Percentiles rank a stretch among this genome's conserved stretches.
Conservation (phyloP, 2,113 vertebrate species). For the Scalopus aquaticus region DNA sequence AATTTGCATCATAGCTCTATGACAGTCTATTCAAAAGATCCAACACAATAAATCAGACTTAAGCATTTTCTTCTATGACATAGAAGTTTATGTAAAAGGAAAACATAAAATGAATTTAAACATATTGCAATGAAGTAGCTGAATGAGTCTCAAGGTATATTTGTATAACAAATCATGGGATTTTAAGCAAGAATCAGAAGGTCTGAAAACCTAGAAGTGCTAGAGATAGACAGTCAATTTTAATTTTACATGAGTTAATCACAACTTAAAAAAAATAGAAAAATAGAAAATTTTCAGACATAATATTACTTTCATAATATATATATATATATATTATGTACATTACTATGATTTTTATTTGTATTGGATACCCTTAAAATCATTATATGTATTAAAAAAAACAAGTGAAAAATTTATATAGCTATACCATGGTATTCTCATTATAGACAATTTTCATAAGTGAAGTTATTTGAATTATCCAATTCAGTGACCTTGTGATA, state of each 20-base stretch:
- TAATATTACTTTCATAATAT: not conserved
- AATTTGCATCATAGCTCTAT: not conserved
- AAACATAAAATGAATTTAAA: not conserved
- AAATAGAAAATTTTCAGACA: not conserved
- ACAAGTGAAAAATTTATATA: not conserved
- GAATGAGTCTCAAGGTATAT: not conserved
- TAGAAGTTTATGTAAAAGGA: not conserved
- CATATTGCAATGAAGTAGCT: not conserved
- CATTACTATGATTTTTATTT: not conserved
- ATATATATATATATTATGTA: not conserved
- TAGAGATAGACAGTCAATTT: not conserved
- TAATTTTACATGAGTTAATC: not conserved
- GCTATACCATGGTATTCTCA: not conserved
- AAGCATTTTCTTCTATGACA: not conserved
- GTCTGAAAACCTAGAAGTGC: not conserved
- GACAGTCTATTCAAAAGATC: not conserved
- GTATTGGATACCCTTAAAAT: not conserved
- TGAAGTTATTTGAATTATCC: not conserved
- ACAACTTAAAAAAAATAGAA: slow-evolving; percentile 27
- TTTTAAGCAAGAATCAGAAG: not conserved
- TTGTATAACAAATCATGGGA: not conserved
- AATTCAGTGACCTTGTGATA: not conserved
- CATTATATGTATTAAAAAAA: not conserved
- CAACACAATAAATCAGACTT: not conserved
- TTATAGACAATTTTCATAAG: not conserved